Evolutionary conservation across 2,113 vertebrate genomes (phyloP), one percentile per base, ranked within the genome.

Genomic region (Colinus virginianus): DNA sequence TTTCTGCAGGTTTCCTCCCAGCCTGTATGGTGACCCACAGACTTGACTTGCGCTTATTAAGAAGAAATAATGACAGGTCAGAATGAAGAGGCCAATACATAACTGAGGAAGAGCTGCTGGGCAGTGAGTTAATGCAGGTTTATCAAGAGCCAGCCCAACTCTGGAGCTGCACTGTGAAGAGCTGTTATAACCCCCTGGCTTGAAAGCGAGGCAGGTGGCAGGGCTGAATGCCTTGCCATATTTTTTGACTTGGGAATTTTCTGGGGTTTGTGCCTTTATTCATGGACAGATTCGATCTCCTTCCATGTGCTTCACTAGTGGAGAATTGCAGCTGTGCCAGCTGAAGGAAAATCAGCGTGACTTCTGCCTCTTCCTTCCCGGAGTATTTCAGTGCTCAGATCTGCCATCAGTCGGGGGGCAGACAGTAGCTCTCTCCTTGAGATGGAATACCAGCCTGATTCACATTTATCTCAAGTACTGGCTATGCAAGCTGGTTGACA

Each of bases 401-500:
- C 70, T 77, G 61, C 91, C 53, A 2, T 71, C 16, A 53, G 68
- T 53, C 87, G 20, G 40, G 42, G 3, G 43, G 72, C 72, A 94
- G 87, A 62, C 93, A 62, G 85, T 76, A 80, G 61, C 84, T 88
- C 93, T 72, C 93, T 91, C 36, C 84, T 81, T 1, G 5, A 83
- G 91, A 66, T 23, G 13, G 87, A 90, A 15, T 64, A 66, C 56
- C 76, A 78, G 78, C 56, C 76, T 46, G 38, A 63, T 82, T 95
- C 91, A 4, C 93, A 78, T 93, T 91, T 78, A n/a, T 95, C 91
- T 90, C 66, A 7, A 80, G 48, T 26, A 8, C 81, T 51, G 89
- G 91, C 95, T 93, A 14, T 19, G 84, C 78, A 46, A 42, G 82
- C 85, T 93, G 74, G 26, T 62, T 86, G 92, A 79, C 94, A 72